Evolutionary conservation across 2,888 invertebrate genomes (phyloP).

Genomic region (Apodemia mormo): DNA sequence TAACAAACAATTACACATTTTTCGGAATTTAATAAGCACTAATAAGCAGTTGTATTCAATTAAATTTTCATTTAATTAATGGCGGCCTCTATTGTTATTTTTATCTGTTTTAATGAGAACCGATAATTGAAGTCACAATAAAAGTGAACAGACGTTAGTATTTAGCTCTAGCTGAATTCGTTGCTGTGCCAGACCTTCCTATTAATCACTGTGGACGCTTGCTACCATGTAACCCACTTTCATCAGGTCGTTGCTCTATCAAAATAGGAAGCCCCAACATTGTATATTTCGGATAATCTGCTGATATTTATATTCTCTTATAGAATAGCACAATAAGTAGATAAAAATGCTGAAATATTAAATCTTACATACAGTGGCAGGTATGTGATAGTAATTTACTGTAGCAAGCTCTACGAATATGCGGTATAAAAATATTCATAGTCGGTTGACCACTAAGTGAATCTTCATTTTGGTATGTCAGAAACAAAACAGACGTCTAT

Average conservation of each 20-base stretch:
- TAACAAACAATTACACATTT: background rate
- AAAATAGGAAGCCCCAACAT: slow-evolving; percentile 46
- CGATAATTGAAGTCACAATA: slow-evolving; percentile 35
- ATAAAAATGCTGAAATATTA: background rate
- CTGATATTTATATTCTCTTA: slow-evolving; percentile 18
- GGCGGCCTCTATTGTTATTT: slow-evolving; percentile 30
- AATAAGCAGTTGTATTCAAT: background rate
- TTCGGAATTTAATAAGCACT: background rate
- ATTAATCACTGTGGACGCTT: slow-evolving; percentile 49
- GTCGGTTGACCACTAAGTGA: too few species aligned
- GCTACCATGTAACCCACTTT: slow-evolving; percentile 57
- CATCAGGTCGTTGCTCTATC: slow-evolving; percentile 57
- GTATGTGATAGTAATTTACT: too few species aligned
- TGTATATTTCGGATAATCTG: slow-evolving; percentile 40
- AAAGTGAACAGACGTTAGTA: slow-evolving; percentile 37
- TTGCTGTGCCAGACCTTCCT: slow-evolving; percentile 57
- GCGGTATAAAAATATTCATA: too few species aligned
- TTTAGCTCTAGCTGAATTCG: slow-evolving; percentile 52
- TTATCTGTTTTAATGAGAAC: slow-evolving; percentile 37
- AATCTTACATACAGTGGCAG: too few species aligned
- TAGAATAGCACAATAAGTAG: background rate
- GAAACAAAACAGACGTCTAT: too few species aligned
- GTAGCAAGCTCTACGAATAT: too few species aligned
- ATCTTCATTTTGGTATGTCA: too few species aligned
- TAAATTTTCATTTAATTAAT: background rate